Evolutionary conservation across 1,140 invertebrate species (phyloP), one percentile per base, ranked within the genome.

Genomic region (Oncopodura yosiiana): DNA sequence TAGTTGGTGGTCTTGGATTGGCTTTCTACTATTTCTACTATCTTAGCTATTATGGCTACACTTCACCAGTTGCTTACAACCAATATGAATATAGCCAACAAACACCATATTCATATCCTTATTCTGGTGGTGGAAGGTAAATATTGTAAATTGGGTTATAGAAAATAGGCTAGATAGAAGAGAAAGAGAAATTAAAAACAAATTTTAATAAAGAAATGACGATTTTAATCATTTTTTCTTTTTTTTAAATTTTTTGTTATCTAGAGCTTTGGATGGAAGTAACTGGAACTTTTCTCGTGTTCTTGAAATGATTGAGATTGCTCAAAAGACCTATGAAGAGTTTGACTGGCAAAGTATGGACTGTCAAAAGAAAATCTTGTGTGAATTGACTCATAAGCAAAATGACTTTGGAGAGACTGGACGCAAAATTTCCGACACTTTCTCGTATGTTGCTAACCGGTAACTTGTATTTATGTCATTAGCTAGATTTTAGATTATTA

Each of bases 321-420:
- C 62, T 32, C 58, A 61, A 43, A 52, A 63, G 37, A 55, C 51
- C 8, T 63, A 63, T 37, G 58, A 58, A 48, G 46, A 51, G 45
- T 63, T 63, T 39, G 62, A 63, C 49, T 63, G 58, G 44, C 62
- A 60, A 46, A 54, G 51, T 34, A 16, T 63, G 46, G 58, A 63
- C 24, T 63, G 62, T 27, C 62, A 63, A 48, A 63, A 63, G 58
- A 58, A 60, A 24, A 52, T 52, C 26, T 52, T 63, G 12, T 63
- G 62, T 34, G 62, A 63, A 49, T 26, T 63, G 27, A 30, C 49
- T 18, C 57, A 60, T 34, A 58, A 60, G 23, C 50, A 55, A 27
- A 45, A 21, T 21, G 58, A 60, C 11, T 58, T 60, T 48, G 62
- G 58, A 19, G 62, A 63, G 24, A 61, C 62, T 42, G 62, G 62